Percentiles rank a stretch among this genome's conserved stretches.
phyloP scores from a whole-genome alignment of 2,797 vertebrate species.

The Oreortyx pictus region DNA sequence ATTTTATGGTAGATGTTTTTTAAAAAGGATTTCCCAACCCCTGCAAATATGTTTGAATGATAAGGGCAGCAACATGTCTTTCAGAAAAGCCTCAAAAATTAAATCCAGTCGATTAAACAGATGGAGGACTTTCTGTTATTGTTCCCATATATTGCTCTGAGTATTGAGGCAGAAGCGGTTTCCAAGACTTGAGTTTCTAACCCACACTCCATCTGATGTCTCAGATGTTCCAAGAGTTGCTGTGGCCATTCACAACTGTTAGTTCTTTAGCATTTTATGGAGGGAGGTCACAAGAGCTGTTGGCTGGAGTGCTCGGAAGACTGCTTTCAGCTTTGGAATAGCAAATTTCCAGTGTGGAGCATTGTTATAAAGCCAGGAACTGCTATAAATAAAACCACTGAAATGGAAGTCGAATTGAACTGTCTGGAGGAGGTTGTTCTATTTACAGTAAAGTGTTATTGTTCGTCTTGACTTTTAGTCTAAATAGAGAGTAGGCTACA shows the following conservation, averaged over 20 bases:
- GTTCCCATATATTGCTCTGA: background rate
- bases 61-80: background rate
- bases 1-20: background rate
- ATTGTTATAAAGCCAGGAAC: conserved; percentile 52
- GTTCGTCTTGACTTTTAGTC: conserved; percentile 50
- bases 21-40: background rate
- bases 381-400: conserved; percentile 60
- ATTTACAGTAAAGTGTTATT: conserved; percentile 54
- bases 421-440: conserved; percentile 41
- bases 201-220: background rate
- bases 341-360: conserved; percentile 54
- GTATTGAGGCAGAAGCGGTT: conserved; percentile 17
- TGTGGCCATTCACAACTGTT: conserved; percentile 37
- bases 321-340: conserved; percentile 57
- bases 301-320: conserved; percentile 40
- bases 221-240: conserved; percentile 10
- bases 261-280: conserved; percentile 54
- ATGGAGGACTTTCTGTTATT: background rate
- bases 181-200: background rate
- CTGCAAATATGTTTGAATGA: background rate
- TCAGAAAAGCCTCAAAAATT: background rate
- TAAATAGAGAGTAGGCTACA: conserved; percentile 5
- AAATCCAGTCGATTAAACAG: background rate
- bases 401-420: conserved; percentile 43
- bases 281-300: conserved; percentile 47